Evolutionary conservation across 1,140 invertebrate species (phyloP).

Genomic region (Drosophila mauritiana): DNA sequence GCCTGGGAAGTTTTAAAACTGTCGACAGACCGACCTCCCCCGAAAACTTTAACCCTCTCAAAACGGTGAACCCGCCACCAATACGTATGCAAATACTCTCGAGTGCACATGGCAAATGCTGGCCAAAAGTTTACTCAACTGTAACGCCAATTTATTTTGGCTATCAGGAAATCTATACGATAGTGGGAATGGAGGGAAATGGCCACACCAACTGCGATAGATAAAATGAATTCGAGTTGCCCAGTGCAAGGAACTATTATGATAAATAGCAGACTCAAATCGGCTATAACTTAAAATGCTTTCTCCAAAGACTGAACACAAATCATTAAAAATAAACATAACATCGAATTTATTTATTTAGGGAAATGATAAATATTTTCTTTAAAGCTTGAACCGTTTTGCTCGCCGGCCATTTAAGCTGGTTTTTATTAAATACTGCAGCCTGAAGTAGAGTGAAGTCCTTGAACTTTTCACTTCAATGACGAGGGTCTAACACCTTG

Average conservation of each 20-base stretch:
- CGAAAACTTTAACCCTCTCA: slow-evolving; percentile 26
- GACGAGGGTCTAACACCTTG: slow-evolving; percentile 19
- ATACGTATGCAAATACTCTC: slow-evolving; percentile 69
- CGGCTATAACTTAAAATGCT: not conserved
- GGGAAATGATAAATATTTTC: too few relatives aligned
- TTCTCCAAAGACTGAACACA: not conserved
- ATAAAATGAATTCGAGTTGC: not conserved
- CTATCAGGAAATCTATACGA: slow-evolving; percentile 37
- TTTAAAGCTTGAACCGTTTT: too few relatives aligned
- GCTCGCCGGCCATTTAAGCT: not conserved
- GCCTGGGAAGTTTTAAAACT: slow-evolving; percentile 66
- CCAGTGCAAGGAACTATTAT: not conserved
- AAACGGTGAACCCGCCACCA: slow-evolving; percentile 10
- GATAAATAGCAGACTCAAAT: slow-evolving; percentile 2
- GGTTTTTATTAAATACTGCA: not conserved
- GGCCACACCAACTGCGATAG: not conserved
- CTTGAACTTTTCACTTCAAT: slow-evolving; percentile 32
- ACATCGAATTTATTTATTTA: too few relatives aligned
- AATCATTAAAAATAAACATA: not conserved
- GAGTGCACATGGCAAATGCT: slow-evolving; percentile 58
- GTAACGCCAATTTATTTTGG: slow-evolving; percentile 61
- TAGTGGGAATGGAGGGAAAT: too few relatives aligned
- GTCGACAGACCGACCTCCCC: slow-evolving; percentile 30
- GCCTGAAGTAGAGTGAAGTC: not conserved
- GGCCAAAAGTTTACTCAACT: slow-evolving; percentile 58